Evolutionary conservation across 2,888 invertebrate species (phyloP).

Genomic region (Zygogramma bicolorata): DNA sequence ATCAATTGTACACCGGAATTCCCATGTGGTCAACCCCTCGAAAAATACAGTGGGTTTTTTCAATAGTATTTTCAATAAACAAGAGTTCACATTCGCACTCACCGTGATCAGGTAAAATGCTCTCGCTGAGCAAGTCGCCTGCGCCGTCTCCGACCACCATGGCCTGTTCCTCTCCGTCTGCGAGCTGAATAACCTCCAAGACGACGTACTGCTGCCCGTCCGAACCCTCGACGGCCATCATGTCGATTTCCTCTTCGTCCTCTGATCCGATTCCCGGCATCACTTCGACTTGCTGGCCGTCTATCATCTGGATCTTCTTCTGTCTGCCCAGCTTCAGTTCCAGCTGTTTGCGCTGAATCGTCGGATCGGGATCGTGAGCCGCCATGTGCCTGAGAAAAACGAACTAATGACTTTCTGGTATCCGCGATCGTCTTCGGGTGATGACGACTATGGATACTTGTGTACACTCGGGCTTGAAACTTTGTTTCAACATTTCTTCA

Average conservation of each 20-base stretch:
- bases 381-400: slow-evolving; percentile 94
- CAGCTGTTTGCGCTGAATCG: slow-evolving; percentile 78
- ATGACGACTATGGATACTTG: too few relatives aligned
- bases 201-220: slow-evolving; percentile 90
- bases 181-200: slow-evolving; percentile 87
- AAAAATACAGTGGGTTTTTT: background rate
- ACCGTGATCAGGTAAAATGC: slow-evolving; percentile 63
- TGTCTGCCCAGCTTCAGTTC: slow-evolving; percentile 84
- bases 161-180: slow-evolving; percentile 76
- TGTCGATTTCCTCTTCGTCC: slow-evolving; percentile 71
- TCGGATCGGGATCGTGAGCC: slow-evolving; percentile 88
- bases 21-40: too few relatives aligned
- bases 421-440: too few relatives aligned
- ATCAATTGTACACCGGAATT: too few relatives aligned
- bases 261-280: slow-evolving; percentile 66
- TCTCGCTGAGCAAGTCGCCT: slow-evolving; percentile 66
- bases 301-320: slow-evolving; percentile 79
- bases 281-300: slow-evolving; percentile 68
- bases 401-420: background rate
- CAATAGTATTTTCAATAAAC: background rate
- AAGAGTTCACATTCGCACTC: slow-evolving; percentile 29
- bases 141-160: slow-evolving; percentile 70
- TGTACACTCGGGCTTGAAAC: too few relatives aligned
- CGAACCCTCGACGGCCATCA: slow-evolving; percentile 77
- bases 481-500: too few relatives aligned